Evolutionary conservation across 2,797 vertebrate species (phyloP), one percentile per base, ranked within the genome.

Genomic region (Eleutherodactylus coqui): DNA sequence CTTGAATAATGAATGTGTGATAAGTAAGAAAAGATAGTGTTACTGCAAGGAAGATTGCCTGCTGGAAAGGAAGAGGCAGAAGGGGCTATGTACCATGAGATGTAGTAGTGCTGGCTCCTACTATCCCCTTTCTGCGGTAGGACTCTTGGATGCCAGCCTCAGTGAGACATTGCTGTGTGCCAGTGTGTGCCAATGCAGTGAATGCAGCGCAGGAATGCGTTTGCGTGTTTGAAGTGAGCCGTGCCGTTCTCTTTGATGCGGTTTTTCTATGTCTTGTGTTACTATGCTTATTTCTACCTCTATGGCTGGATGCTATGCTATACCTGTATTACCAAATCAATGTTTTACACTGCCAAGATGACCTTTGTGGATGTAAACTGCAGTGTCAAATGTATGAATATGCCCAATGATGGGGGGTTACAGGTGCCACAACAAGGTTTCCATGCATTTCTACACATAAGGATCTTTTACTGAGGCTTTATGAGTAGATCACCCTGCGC

Each of bases 191-290:
- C 41, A 75, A 72, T 79, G 55, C 67, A 75, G 77, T 32, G 29
- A 75, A 64, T 76, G 82, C 82, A 76, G 82, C 36, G 27, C 32
- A 75, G 19, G 51, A 83, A 83, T 83, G 82, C 67, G 67, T 85
- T 60, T 79, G 77, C 62, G 3, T 79, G 34, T 58, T 55, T 79
- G 49, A 27, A 27, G 51, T 29, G 55, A 19, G 67, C 38, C 29
- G 34, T 78, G 73, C 32, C 29, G 27, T 62, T 76, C 21, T 67
- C 27, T 76, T 69, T 69, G 34, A 72, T 85, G 60, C 21, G 5
- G 29, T 43, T 58, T 32, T n/a, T 58, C 16, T 14, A 43, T 70
- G 55, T 58, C 69, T 62, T 3, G 4, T 6, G 32, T 36, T 36
- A 38, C 17, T 36, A 36, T 69, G 64, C n/a, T 38, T 29, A 38